Conservation (phyloP, 1,140 invertebrate genomes). For the Diachasma alloeum region DNA sequence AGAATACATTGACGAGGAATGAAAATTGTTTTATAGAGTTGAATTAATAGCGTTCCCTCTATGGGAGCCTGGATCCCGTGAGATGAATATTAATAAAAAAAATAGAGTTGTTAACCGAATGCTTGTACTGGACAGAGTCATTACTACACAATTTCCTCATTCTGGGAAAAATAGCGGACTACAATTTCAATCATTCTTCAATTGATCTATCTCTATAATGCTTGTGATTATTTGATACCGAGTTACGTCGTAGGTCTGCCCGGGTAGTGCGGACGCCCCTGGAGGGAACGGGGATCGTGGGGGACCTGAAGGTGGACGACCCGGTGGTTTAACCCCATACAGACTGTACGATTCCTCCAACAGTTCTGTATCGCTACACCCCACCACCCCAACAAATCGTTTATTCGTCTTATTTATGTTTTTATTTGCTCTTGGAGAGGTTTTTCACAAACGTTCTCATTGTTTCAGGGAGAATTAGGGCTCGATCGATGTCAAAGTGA, state of each 20-base stretch:
- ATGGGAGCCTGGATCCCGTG: too few relatives aligned
- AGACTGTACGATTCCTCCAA: slow-evolving; percentile 81
- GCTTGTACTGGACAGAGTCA: too few relatives aligned
- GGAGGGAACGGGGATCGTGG: slow-evolving; percentile 62
- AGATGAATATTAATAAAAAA: too few relatives aligned
- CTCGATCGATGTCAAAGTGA: background rate
- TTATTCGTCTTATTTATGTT: background rate
- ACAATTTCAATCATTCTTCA: background rate
- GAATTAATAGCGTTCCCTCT: too few relatives aligned
- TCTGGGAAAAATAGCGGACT: too few relatives aligned
- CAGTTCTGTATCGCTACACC: slow-evolving; percentile 75
- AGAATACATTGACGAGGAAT: too few relatives aligned
- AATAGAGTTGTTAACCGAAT: too few relatives aligned
- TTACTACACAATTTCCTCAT: too few relatives aligned
- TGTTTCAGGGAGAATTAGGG: background rate
- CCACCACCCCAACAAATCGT: slow-evolving; percentile 53
- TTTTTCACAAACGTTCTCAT: background rate
- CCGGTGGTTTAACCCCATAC: slow-evolving; percentile 77
- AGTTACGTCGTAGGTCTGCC: slow-evolving; percentile 68
- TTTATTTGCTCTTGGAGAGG: background rate
- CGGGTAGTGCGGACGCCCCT: slow-evolving; percentile 64
- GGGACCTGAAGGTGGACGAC: slow-evolving; percentile 67
- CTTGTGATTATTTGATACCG: slow-evolving; percentile 56
- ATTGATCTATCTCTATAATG: background rate
- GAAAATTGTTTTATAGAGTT: too few relatives aligned